Percentiles rank a stretch among this genome's conserved stretches.
Evolutionary conservation across 1,140 invertebrate genomes (phyloP).

Genomic region (Protaetia brevitarsis): DNA sequence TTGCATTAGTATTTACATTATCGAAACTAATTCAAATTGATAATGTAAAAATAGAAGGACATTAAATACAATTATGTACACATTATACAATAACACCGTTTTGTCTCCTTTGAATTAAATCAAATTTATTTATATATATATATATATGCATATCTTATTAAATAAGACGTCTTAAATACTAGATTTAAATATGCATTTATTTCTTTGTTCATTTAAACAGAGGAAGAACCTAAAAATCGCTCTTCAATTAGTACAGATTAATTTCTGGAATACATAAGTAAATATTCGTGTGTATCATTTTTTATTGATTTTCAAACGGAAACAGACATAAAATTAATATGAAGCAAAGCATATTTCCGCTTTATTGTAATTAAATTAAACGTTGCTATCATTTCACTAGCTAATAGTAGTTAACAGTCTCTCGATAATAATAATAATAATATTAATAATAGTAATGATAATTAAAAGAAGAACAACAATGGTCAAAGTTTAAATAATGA

Average conservation of each 20-base stretch:
- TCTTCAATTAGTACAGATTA: no score
- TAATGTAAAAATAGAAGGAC: background rate
- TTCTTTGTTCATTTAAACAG: no score
- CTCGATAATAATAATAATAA: no score
- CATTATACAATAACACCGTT: conserved; percentile 7
- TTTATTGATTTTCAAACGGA: background rate
- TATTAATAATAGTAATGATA: no score
- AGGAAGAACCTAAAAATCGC: no score
- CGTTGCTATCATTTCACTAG: background rate
- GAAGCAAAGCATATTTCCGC: background rate
- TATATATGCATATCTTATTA: background rate
- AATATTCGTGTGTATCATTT: no score
- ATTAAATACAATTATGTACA: conserved; percentile 12
- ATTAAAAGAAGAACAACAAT: no score
- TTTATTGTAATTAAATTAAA: background rate
- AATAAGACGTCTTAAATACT: background rate
- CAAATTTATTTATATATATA: background rate
- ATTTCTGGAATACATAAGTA: no score
- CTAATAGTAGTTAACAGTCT: conserved; percentile 13
- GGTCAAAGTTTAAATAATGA: no score
- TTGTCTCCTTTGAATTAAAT: background rate
- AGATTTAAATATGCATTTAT: background rate
- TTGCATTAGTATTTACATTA: background rate
- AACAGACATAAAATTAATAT: background rate
- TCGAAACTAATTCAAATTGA: background rate